Evolutionary conservation across 2,113 vertebrate species (phyloP).

Genomic region (Lepidothrix coronata): DNA sequence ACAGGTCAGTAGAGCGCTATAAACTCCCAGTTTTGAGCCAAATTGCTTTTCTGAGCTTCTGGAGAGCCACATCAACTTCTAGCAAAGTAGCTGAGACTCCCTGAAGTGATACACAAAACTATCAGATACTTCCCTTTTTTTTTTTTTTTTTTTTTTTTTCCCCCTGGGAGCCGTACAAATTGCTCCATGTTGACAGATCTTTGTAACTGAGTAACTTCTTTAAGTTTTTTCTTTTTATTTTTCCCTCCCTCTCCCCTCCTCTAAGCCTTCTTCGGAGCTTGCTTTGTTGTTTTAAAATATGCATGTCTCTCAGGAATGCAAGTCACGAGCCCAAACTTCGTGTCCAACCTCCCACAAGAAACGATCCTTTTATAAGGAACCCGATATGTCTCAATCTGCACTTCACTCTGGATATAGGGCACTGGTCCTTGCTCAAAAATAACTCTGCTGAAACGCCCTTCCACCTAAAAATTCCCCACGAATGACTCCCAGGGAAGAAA

Average conservation of each 20-base stretch:
- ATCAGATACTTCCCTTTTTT: constrained; percentile 51
- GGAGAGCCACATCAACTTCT: background rate
- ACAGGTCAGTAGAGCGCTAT: constrained; percentile 5
- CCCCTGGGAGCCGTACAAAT: constrained; percentile 64
- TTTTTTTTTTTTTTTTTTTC: background rate
- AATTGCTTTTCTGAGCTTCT: background rate
- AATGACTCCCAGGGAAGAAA: constrained; percentile 76
- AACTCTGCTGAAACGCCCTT: constrained; percentile 68
- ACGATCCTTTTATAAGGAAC: constrained; percentile 98
- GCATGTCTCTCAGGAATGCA: constrained; percentile 99
- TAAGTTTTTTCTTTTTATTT: constrained; percentile 71
- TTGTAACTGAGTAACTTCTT: constrained; percentile 95
- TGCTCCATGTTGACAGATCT: constrained; percentile 90
- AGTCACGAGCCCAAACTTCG: constrained; percentile 99
- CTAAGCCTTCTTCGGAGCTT: constrained; percentile 86
- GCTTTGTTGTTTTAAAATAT: constrained; percentile 99
- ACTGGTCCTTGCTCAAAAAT: constrained; percentile 76
- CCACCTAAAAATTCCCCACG: constrained; percentile 60
- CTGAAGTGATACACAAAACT: constrained; percentile 43
- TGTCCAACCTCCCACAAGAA: constrained; percentile 99
- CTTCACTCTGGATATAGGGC: constrained; percentile 84
- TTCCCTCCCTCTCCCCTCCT: constrained; percentile 41
- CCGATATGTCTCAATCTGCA: constrained; percentile 99
- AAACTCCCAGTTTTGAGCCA: background rate
- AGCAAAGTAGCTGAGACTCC: constrained; percentile 14